These are phyloP conservation scores for Cephus runcator DNA, from an alignment of 2,888 invertebrate genomes.

Conservation along the genomic window DNA sequence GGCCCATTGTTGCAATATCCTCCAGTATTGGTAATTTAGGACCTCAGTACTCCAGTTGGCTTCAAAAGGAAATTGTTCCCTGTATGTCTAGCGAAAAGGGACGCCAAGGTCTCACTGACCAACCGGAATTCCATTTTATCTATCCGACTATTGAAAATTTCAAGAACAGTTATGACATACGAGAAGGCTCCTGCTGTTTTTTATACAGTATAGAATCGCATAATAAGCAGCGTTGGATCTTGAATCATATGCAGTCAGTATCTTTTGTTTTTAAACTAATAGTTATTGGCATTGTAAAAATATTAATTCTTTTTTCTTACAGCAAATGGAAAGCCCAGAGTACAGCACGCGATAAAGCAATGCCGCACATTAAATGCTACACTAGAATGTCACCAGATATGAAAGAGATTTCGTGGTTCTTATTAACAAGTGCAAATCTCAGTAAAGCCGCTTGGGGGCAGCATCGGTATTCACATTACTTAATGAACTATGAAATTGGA, in stretches of 20 bases:
- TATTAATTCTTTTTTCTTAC: conserved; percentile 20
- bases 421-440: conserved; percentile 92
- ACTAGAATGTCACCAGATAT: conserved; percentile 78
- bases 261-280: conserved; percentile 22
- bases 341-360: conserved; percentile 79
- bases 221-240: conserved; percentile 87
- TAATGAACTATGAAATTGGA: conserved; percentile 92
- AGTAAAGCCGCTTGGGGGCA: conserved; percentile 98
- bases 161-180: conserved; percentile 83
- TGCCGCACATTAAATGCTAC: conserved; percentile 97
- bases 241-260: conserved; percentile 78
- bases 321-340: conserved; percentile 87
- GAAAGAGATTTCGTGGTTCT: conserved; percentile 80
- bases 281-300: conserved; percentile 4
- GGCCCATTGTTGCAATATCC: conserved; percentile 86
- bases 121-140: conserved; percentile 73
- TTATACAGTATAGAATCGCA: conserved; percentile 85
- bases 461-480: conserved; percentile 68
- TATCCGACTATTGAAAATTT: conserved; percentile 90
- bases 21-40: conserved; percentile 93
- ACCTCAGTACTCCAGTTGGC: conserved; percentile 75
- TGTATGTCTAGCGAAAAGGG: conserved; percentile 69
- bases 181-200: conserved; percentile 87
- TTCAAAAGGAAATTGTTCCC: conserved; percentile 79
- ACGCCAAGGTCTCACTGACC: conserved; percentile 68